Evolutionary conservation across 2,888 invertebrate species (phyloP), one percentile per base, ranked within the genome.

Genomic region (Ichneumon xanthorius): DNA sequence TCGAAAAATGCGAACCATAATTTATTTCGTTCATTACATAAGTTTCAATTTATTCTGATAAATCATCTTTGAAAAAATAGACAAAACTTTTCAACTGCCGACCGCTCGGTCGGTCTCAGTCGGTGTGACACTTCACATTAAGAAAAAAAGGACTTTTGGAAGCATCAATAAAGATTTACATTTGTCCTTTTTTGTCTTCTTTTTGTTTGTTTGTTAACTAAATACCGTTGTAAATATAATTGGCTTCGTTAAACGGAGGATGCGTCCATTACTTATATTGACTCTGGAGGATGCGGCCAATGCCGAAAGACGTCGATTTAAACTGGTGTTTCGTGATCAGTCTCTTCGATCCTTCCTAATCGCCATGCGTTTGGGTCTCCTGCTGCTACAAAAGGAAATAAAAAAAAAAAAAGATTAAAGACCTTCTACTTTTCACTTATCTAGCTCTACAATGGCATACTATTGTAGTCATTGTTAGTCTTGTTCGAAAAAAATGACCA

Each of bases 311-410:
- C 55, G 71, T 84, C 78, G 80, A 82, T 79, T 81, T 96, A 97
- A 94, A 97, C 97, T 88, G 97, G 96, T 93, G 97, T 97, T 94
- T 97, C 97, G 93, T 97, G 97, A 92, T 97, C 97, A 88, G 96
- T 95, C 95, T 97, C 97, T 94, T 97, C 97, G 94, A 97, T 97
- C 92, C 97, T 95, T 88, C 97, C 97, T 90, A 97, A 95, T 87
- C 97, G 96, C 97, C 97, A 97, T 88, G 97, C 97, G 94, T 97
- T 97, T 83, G 97, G 96, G 94, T 97, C 97, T 87, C 96, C 96
- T 96, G 95, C 88, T 89, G 94, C 93, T 93, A 90, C 71, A 82
- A 80, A 86, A 82, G 19, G 77, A 77, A 84, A 55, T 26, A 67
- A 87, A 26, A 82, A 61, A 26, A 82, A 61, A 14, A 50, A 48